A percentile compares a stretch with the other conserved stretches of the same genome.
Conservation (phyloP, 1,140 invertebrate genomes). For the Sipha flava region DNA sequence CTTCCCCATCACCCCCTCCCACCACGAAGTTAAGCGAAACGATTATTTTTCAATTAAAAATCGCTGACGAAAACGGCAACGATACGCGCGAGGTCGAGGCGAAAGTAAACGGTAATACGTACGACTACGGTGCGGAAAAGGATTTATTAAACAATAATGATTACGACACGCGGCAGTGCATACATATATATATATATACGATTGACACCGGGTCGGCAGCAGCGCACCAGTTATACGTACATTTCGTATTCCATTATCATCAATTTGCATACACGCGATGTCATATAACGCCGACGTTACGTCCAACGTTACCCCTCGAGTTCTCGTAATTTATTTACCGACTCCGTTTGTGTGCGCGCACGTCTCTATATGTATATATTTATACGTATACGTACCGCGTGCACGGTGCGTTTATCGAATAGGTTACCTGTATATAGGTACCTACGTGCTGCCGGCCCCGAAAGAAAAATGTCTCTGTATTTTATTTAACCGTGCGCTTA, state of each 20-base stretch:
- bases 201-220: background rate
- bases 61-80: no score
- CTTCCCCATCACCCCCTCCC: no score
- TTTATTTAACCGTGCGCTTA: background rate
- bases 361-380: background rate
- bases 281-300: background rate
- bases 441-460: no score
- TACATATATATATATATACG: background rate
- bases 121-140: background rate
- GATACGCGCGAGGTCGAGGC: no score
- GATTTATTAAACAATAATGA: constrained; percentile 14
- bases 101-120: background rate
- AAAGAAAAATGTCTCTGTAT: background rate
- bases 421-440: no score
- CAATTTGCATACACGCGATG: constrained; percentile 27
- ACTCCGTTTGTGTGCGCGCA: background rate
- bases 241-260: background rate
- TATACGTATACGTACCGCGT: background rate
- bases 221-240: background rate
- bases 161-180: background rate
- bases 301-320: background rate
- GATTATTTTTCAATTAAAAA: no score
- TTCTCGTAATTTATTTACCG: constrained; percentile 23
- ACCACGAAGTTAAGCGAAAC: no score
- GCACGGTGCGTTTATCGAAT: background rate